Evolutionary conservation across 2,888 invertebrate species (phyloP).

Genomic region (Lottia gigantea): DNA sequence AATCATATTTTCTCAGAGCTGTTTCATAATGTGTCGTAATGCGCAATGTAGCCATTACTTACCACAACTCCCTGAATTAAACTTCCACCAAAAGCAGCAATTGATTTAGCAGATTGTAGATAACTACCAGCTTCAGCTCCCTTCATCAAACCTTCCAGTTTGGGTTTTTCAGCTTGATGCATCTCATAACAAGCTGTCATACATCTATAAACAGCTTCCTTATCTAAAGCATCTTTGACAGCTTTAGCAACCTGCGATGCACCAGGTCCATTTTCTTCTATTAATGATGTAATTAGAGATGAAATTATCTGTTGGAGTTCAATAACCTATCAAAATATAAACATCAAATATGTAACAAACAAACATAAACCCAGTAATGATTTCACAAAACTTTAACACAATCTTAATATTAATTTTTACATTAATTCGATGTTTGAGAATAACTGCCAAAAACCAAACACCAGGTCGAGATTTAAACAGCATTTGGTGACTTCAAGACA

Average conservation of each 20-base stretch:
- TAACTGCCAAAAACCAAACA: too few species aligned
- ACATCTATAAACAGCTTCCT: slow-evolving; percentile 63
- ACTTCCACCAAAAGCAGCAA: slow-evolving; percentile 57
- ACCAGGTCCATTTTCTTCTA: slow-evolving; percentile 67
- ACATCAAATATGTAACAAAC: not conserved
- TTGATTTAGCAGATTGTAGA: slow-evolving; percentile 57
- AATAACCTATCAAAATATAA: slow-evolving; percentile 41
- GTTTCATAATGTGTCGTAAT: too few species aligned
- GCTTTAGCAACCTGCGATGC: slow-evolving; percentile 66
- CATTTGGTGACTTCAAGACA: too few species aligned
- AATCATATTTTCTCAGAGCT: too few species aligned
- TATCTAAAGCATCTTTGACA: slow-evolving; percentile 68
- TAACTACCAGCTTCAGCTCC: slow-evolving; percentile 39
- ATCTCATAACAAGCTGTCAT: slow-evolving; percentile 65
- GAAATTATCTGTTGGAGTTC: slow-evolving; percentile 61
- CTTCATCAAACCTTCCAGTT: slow-evolving; percentile 46
- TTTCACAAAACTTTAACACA: not conserved
- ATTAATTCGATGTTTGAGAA: too few species aligned
- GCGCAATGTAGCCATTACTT: slow-evolving; percentile 15
- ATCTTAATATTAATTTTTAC: too few species aligned
- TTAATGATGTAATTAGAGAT: slow-evolving; percentile 61
- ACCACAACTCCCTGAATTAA: slow-evolving; percentile 58
- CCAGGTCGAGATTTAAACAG: not conserved
- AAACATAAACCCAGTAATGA: not conserved
- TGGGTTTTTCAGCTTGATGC: slow-evolving; percentile 56